Evolutionary conservation across 2,113 vertebrate genomes (phyloP), one percentile per base, ranked within the genome.

Genomic region (Pterocles burchelli): DNA sequence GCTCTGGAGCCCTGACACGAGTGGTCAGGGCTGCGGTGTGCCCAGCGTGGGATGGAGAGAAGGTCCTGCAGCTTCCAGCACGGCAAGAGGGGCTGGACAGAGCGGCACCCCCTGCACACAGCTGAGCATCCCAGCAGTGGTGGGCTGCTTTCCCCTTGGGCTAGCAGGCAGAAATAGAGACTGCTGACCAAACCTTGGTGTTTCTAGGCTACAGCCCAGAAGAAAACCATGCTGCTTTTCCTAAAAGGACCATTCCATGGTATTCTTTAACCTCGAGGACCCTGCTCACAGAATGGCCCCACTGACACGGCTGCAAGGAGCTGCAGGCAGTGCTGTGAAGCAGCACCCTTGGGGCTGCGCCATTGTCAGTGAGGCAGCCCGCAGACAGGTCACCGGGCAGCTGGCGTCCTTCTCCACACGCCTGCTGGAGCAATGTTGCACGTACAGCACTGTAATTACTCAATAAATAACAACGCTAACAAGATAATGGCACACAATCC

Each of bases 371-470:
- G 7, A 59, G 54, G 45, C 55, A 77, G 89, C 33, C 51, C 85
- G 74, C 0, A 0, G 58, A 57, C 45, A 48, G 0, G 1, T 26
- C 55, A 70, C 43, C 1, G 3, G 11, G 31, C 2, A 1, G n/a
- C 41, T 5, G 0, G 25, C 0, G 2, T 59, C 79, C 48, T 80
- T 51, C 82, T 38, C 71, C 9, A 0, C 17, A 4, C 1, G 3
- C 14, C 38, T 6, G 9, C 28, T 58, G 51, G 13, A 63, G 55
- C 51, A 48, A 41, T 1, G 13, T 12, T 46, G 63, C 33, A 33
- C 0, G 1, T 26, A 52, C 18, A 85, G 41, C 2, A 3, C 73
- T n/a, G 3, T 55, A 66, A 75, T 86, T 85, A 71, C 78, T 76
- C 7, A 48, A 55, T 55, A 93, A 89, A 73, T 70, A 93, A 74